A percentile compares a stretch with the other conserved stretches of the same genome.
These are phyloP conservation scores for Fistularia tabacaria DNA, from an alignment of 2,797 vertebrate genomes.

Conservation along the genomic window DNA sequence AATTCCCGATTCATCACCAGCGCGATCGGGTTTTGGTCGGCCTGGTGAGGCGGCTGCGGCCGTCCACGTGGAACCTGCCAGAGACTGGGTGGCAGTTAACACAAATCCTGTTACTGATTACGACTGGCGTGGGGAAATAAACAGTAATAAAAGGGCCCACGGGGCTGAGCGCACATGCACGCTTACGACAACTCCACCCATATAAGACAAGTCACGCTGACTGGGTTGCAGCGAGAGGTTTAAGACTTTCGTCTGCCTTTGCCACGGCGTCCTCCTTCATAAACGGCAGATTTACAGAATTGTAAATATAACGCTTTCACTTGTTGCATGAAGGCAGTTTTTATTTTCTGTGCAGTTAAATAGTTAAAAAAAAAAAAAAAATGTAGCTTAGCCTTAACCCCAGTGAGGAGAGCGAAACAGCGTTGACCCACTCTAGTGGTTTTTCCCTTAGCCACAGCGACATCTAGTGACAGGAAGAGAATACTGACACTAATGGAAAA, in stretches of 20 bases:
- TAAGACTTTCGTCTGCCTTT: too few species aligned
- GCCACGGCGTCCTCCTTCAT: too few species aligned
- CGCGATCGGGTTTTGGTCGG: constrained; percentile 3
- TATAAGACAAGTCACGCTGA: constrained; percentile 23
- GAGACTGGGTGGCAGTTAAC: constrained; percentile 72
- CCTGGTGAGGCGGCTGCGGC: constrained; percentile 35
- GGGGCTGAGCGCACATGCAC: constrained; percentile 43
- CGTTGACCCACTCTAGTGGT: neutral
- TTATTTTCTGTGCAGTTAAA: too few species aligned
- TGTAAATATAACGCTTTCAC: too few species aligned
- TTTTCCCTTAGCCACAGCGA: constrained; percentile 62
- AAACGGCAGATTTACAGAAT: too few species aligned
- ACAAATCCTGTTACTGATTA: constrained; percentile 73
- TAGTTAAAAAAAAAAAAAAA: too few species aligned
- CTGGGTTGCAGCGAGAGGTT: constrained; percentile 12
- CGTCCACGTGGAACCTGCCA: constrained; percentile 57
- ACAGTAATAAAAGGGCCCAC: constrained; percentile 68
- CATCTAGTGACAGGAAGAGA: constrained; percentile 65
- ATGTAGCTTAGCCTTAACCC: too few species aligned
- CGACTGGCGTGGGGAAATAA: constrained; percentile 73
- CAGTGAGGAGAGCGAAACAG: too few species aligned
- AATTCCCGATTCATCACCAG: constrained; percentile 10
- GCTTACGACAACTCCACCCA: constrained; percentile 26
- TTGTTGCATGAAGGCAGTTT: too few species aligned
- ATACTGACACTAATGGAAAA: too few species aligned